Evolutionary conservation across 2,113 vertebrate genomes (phyloP).

Genomic region (Eretmodus cyanostictus): DNA sequence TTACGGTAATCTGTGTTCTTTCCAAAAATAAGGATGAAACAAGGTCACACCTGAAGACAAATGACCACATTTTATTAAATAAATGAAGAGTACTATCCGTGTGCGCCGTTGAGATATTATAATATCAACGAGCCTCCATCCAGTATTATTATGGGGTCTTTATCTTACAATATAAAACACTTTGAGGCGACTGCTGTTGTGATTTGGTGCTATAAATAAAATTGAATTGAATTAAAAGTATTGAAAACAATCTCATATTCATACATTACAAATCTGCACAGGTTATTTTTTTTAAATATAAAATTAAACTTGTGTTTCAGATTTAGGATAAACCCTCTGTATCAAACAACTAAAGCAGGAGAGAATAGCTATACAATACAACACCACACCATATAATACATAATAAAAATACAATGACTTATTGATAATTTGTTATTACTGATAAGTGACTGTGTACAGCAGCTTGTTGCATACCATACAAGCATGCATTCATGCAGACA

Average conservation of each 20-base stretch:
- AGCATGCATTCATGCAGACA: background rate
- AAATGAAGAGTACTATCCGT: background rate
- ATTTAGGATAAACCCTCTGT: background rate
- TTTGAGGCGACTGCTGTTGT: background rate
- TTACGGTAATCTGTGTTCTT: constrained; percentile 27
- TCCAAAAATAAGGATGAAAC: background rate
- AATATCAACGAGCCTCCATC: background rate
- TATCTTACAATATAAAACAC: background rate
- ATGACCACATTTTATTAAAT: background rate
- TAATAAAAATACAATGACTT: background rate
- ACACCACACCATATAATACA: background rate
- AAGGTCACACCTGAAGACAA: background rate
- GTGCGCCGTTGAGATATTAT: background rate
- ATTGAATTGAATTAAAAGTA: background rate
- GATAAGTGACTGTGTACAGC: background rate
- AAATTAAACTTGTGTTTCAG: background rate
- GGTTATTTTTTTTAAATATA: background rate
- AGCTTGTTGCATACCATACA: background rate
- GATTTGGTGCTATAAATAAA: background rate
- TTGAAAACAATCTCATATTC: background rate
- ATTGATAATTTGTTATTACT: background rate
- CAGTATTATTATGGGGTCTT: background rate
- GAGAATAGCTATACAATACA: background rate
- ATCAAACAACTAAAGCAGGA: background rate
- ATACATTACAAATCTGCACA: background rate